These are phyloP conservation scores for Bufo bufo DNA, from an alignment of 2,113 vertebrate species.

Conservation along the genomic window DNA sequence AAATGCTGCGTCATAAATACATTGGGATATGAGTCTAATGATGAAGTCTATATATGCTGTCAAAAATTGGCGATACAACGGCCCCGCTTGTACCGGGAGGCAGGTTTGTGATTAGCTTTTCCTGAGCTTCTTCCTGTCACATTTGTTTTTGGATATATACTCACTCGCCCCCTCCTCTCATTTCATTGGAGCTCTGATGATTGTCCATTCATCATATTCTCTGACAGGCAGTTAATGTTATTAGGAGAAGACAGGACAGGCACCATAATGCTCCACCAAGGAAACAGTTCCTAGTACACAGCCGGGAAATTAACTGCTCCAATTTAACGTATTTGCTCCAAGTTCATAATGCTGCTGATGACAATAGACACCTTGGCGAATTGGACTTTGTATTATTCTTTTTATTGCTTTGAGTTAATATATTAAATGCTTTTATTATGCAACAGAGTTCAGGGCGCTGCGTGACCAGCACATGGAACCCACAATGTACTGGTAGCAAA, in stretches of 20 bases:
- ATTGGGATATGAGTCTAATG: neutral
- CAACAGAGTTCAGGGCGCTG: neutral
- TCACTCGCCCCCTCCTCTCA: conserved; percentile 19
- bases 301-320: conserved; percentile 20
- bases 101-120: neutral
- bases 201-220: conserved; percentile 45
- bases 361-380: conserved; percentile 20
- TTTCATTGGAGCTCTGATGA: conserved; percentile 41
- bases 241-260: conserved; percentile 32
- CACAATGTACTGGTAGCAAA: conserved; percentile 34
- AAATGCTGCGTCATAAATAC: neutral
- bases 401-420: conserved; percentile 28
- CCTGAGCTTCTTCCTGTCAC: conserved; percentile 18
- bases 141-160: conserved; percentile 33
- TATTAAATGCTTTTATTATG: conserved; percentile 12
- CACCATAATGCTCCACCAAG: conserved; percentile 31
- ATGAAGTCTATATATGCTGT: neutral
- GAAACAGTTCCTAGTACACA: conserved; percentile 34
- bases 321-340: neutral
- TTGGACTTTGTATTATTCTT: neutral
- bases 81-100: neutral
- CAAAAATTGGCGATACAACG: neutral
- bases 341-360: neutral
- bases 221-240: conserved; percentile 48
- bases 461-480: conserved; percentile 15